Percentiles rank a stretch among this genome's conserved stretches.
Conservation (phyloP, 2,113 vertebrate species). For the Tachysurus fulvidraco region DNA sequence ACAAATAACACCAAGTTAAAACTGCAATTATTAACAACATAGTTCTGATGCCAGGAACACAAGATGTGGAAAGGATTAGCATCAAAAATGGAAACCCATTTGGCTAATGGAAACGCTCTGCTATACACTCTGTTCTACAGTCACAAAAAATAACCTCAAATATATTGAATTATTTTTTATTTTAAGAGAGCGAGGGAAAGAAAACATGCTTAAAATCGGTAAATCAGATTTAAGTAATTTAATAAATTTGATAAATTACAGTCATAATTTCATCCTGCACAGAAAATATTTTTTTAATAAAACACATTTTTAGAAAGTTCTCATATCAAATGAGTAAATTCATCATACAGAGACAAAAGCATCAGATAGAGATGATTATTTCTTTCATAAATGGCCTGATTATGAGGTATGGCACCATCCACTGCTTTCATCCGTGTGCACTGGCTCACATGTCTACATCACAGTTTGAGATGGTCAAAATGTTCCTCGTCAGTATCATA, state of each 20-base stretch:
- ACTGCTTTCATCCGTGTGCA: constrained; percentile 1
- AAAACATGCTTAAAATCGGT: not conserved
- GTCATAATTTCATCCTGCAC: constrained; percentile 68
- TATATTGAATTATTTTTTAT: not conserved
- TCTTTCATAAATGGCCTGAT: constrained; percentile 16
- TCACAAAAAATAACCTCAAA: not conserved
- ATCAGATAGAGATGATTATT: constrained; percentile 14
- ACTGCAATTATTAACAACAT: not conserved
- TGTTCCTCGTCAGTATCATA: constrained; percentile 4
- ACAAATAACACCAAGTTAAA: not conserved
- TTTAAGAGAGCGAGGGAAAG: not conserved
- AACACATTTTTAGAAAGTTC: constrained; percentile 68
- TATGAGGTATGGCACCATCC: constrained; percentile 19
- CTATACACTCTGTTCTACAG: not conserved
- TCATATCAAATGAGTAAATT: constrained; percentile 58
- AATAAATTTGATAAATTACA: constrained; percentile 76
- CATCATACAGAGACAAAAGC: constrained; percentile 51
- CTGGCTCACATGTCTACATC: constrained; percentile 10
- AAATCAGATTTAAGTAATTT: constrained; percentile 62
- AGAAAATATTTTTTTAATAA: constrained; percentile 67
- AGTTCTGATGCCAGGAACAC: constrained; percentile 1
- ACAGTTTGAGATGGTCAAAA: constrained; percentile 35
- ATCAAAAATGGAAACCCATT: not conserved
- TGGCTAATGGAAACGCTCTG: no score
- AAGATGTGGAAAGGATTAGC: not conserved